Conservation (phyloP, 2,797 vertebrate species). For the Chloroceryle inda region DNA sequence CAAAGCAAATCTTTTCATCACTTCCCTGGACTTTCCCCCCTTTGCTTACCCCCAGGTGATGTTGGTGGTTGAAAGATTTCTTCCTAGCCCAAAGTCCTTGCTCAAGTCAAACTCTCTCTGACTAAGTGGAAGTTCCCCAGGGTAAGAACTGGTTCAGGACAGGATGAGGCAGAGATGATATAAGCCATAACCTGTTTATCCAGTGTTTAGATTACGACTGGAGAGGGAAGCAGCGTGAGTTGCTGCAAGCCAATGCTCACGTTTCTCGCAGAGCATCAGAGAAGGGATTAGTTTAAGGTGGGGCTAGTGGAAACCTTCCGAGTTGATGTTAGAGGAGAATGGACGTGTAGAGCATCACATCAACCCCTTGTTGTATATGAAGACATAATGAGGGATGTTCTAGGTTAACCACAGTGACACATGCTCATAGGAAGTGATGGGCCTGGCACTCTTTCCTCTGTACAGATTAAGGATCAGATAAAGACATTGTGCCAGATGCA, state of each 20-base stretch:
- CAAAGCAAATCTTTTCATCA: background rate
- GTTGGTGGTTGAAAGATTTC: background rate
- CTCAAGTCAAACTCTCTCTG: background rate
- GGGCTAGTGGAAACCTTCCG: background rate
- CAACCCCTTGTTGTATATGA: background rate
- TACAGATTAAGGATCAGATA: slow-evolving; percentile 44
- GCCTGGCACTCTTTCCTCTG: slow-evolving; percentile 56
- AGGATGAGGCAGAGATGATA: background rate
- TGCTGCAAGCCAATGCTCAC: background rate
- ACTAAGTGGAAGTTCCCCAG: background rate
- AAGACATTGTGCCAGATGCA: background rate
- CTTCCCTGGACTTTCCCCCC: background rate
- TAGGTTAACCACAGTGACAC: background rate
- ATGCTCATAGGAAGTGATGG: slow-evolving; percentile 49
- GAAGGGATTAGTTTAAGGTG: background rate
- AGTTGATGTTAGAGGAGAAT: slow-evolving; percentile 2
- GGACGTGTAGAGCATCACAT: background rate
- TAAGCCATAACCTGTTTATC: slow-evolving; percentile 54
- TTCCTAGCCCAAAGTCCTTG: rapidly evolving
- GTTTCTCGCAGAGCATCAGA: background rate
- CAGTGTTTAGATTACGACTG: background rate
- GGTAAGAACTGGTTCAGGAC: background rate
- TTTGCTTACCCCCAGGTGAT: background rate
- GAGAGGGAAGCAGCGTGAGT: background rate
- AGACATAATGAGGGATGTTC: background rate